These are phyloP conservation scores for Sakesphorus luctuosus DNA, from an alignment of 2,113 vertebrate genomes.

Conservation along the genomic window DNA sequence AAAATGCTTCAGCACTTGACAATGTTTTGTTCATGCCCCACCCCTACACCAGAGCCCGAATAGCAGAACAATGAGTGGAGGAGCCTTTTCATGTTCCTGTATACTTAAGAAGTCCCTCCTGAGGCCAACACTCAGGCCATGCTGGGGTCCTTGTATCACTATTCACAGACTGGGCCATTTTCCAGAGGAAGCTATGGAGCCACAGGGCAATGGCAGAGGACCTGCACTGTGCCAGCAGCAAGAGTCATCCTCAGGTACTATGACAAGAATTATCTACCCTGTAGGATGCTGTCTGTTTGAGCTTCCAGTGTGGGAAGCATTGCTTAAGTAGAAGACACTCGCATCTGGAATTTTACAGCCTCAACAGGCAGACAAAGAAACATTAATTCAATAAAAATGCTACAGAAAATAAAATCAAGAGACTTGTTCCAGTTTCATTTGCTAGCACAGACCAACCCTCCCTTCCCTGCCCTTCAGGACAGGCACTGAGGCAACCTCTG, in stretches of 20 bases:
- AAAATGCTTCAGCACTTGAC: neutral
- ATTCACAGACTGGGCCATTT: neutral
- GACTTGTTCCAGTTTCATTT: neutral
- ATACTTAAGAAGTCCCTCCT: neutral
- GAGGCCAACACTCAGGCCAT: neutral
- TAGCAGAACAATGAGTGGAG: neutral
- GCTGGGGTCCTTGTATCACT: neutral
- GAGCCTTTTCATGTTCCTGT: neutral
- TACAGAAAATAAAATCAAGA: neutral
- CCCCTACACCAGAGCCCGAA: neutral
- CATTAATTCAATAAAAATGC: neutral
- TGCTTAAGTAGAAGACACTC: neutral
- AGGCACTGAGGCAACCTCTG: neutral
- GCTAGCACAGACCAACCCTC: neutral
- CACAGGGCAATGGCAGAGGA: neutral
- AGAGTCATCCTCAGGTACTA: fast-evolving
- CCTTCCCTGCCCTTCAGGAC: neutral
- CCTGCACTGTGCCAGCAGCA: neutral
- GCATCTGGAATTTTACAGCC: neutral
- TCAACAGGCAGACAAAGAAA: neutral
- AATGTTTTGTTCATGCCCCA: neutral
- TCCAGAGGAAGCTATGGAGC: neutral
- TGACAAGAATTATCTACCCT: neutral
- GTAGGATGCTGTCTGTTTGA: neutral
- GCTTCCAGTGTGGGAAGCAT: neutral